These are phyloP conservation scores for Eristalinus aeneus DNA, from an alignment of 2,888 invertebrate genomes.

Conservation along the genomic window DNA sequence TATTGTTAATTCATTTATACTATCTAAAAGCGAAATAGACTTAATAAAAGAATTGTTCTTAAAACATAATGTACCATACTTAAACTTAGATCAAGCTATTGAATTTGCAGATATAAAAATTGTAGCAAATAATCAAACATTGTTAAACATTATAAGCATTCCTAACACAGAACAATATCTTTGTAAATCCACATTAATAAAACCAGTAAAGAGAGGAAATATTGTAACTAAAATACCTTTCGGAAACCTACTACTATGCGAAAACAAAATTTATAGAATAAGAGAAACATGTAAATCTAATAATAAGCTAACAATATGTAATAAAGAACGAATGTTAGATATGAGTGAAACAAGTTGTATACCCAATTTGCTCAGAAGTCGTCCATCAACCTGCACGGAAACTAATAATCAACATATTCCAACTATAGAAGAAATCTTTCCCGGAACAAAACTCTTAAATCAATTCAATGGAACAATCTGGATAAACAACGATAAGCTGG, in stretches of 20 bases:
- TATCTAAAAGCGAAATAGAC: not conserved
- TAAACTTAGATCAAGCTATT: conserved; percentile 5
- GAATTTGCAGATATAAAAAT: conserved; percentile 29
- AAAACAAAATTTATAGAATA: conserved; percentile 4
- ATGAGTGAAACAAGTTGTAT: conserved; percentile 5
- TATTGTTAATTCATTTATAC: not conserved
- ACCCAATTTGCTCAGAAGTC: conserved; percentile 2
- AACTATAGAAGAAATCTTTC: no score
- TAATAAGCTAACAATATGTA: conserved; percentile 21
- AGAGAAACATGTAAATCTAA: not conserved
- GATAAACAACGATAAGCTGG: not conserved
- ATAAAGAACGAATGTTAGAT: not conserved
- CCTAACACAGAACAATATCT: conserved; percentile 5
- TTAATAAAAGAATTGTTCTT: not conserved
- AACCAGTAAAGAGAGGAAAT: not conserved
- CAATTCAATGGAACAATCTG: not conserved
- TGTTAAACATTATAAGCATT: conserved; percentile 24
- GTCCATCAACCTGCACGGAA: conserved; percentile 13
- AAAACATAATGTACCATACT: conserved; percentile 4
- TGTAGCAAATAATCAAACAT: not conserved
- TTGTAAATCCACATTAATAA: conserved; percentile 7
- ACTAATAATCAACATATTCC: conserved; percentile 24
- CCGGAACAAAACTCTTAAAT: no score
- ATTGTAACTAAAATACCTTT: not conserved
- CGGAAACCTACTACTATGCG: conserved; percentile 9